Evolutionary conservation across 2,113 vertebrate species (phyloP), one percentile per base, ranked within the genome.

Genomic region (Carassius gibelio): DNA sequence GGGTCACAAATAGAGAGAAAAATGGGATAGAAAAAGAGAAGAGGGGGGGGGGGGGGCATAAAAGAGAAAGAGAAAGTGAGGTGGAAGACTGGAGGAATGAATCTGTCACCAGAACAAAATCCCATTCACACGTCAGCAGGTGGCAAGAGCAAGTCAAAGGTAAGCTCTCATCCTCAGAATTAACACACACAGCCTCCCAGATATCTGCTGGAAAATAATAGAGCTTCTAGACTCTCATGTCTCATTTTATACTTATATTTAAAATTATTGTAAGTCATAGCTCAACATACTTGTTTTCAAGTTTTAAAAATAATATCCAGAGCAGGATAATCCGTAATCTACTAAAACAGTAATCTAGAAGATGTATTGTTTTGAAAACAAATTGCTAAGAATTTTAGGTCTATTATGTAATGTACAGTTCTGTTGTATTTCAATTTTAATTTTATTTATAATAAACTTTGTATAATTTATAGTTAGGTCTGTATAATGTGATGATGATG

Each of bases 161-260:
- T 76, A 84, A 86, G 78, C 71, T 86, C 59, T 59, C 84, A 82
- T 81, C 66, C 88, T 75, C 38, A 23, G 55, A 76, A 52, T 52
- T 84, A 62, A 62, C 81, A 68, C 83, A 52, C 85, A 82, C 87
- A 23, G 80, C 84, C 85, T 90, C 91, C 75, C 89, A 90, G 85
- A 87, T 88, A 88, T 57, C 17, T 38, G 26, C 26, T 23, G 13
- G 48, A 78, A 76, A 61, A 48, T 61, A 61, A 78, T 38, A 57
- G 75, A 21, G 50, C 52, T n/a, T 57, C 50, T 78, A 13, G 26
- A 17, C 2, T 50, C 13, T 75, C 2, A 23, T 2, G 74, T 48
- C 1, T 52, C 23, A 15, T 75, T 75, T 75, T 52, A 75, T 75
- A 0, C 8, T 42, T 45, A 74, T 74, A 45, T n/a, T 45, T n/a